phyloP scores from a whole-genome alignment of 1,140 invertebrate genomes.

The Drusus annulatus region DNA sequence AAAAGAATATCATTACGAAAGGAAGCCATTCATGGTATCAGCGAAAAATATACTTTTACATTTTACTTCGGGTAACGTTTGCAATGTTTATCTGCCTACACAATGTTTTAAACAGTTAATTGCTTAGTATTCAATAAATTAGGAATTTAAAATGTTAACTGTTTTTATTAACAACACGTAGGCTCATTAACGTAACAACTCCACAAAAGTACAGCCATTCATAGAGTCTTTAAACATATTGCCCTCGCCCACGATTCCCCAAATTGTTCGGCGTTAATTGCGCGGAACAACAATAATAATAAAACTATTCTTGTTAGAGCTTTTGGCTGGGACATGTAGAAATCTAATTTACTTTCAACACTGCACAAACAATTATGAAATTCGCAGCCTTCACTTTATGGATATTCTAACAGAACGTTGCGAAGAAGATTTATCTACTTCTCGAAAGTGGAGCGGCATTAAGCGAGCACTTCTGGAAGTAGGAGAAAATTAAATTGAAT shows the following conservation, averaged over 20 bases:
- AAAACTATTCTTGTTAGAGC: no score
- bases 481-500: no score
- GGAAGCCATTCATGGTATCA: no score
- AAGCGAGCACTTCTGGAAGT: no score
- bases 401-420: no score
- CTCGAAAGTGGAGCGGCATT: no score
- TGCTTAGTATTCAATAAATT: background rate
- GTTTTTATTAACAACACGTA: conserved; percentile 25
- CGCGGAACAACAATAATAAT: conserved; percentile 39
- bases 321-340: background rate
- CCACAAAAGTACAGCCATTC: background rate
- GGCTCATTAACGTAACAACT: background rate
- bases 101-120: no score
- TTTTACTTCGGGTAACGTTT: no score
- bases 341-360: background rate
- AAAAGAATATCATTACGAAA: no score
- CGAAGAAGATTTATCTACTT: no score
- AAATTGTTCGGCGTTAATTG: conserved; percentile 46
- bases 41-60: no score
- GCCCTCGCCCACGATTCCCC: background rate
- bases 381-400: background rate
- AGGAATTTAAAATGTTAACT: background rate
- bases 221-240: conserved; percentile 7
- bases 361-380: background rate
- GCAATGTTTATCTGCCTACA: no score